Evolutionary conservation across 2,888 invertebrate genomes (phyloP).

Genomic region (Dorcus hopei): DNA sequence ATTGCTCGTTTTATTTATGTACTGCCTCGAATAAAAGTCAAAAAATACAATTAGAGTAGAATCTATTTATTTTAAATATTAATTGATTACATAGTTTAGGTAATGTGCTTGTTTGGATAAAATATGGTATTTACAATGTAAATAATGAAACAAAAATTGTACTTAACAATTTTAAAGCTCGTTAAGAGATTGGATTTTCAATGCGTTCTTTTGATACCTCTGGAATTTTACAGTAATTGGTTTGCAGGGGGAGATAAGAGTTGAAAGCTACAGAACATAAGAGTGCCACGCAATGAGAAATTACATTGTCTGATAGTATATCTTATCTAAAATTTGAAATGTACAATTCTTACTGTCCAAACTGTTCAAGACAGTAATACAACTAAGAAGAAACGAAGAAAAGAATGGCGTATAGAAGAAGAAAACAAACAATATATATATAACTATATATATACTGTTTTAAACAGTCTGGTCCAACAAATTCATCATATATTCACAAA

Average conservation of each 20-base stretch:
- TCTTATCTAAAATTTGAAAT: slow-evolving; percentile 40
- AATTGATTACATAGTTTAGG: slow-evolving; percentile 53
- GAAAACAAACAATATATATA: slow-evolving; percentile 17
- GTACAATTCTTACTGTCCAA: slow-evolving; percentile 42
- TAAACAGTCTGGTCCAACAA: slow-evolving; percentile 39
- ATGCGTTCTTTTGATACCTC: slow-evolving; percentile 19
- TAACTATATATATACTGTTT: slow-evolving; percentile 24
- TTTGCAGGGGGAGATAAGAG: background rate
- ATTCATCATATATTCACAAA: slow-evolving; percentile 46
- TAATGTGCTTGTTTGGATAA: slow-evolving; percentile 50
- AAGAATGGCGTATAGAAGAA: background rate
- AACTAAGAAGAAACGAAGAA: slow-evolving; percentile 6
- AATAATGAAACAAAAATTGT: slow-evolving; percentile 45
- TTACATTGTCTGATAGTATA: slow-evolving; percentile 21
- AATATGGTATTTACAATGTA: slow-evolving; percentile 53
- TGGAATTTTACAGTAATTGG: slow-evolving; percentile 6
- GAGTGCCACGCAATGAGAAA: slow-evolving; percentile 13
- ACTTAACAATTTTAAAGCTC: slow-evolving; percentile 47
- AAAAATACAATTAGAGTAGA: slow-evolving; percentile 35
- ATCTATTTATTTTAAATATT: slow-evolving; percentile 52
- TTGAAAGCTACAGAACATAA: background rate
- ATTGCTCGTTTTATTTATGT: background rate
- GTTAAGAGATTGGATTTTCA: slow-evolving; percentile 22
- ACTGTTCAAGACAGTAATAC: slow-evolving; percentile 40
- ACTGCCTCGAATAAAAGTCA: background rate